These are phyloP conservation scores for Dromiciops gliroides DNA, from an alignment of 2,113 vertebrate genomes.

Conservation along the genomic window DNA sequence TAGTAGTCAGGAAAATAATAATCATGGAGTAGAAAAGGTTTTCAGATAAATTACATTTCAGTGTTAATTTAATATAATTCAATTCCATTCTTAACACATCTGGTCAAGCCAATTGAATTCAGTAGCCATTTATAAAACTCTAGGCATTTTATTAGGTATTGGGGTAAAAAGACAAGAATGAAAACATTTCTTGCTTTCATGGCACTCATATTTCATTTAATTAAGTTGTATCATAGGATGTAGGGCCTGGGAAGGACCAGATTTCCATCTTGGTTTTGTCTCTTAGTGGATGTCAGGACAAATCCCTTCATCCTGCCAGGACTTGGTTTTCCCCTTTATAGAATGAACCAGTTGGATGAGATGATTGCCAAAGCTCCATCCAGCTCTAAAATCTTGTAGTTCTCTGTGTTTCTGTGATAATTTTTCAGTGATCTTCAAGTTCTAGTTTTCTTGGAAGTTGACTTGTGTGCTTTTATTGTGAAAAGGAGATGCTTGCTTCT, in stretches of 20 bases:
- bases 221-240: not conserved
- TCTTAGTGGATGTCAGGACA: not conserved
- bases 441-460: not conserved
- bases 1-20: not conserved
- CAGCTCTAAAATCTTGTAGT: not conserved
- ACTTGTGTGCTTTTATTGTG: not conserved
- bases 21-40: not conserved
- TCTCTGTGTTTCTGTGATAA: not conserved
- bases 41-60: not conserved
- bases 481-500: not conserved
- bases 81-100: not conserved
- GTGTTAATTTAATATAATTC: not conserved
- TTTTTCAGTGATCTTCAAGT: not conserved
- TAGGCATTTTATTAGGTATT: not conserved
- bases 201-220: not conserved
- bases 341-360: not conserved
- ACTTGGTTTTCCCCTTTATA: not conserved
- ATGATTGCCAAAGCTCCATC: not conserved
- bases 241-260: not conserved
- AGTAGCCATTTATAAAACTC: not conserved
- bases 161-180: not conserved
- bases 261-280: not conserved
- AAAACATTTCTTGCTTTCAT: not conserved
- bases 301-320: not conserved
- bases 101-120: not conserved